Evolutionary conservation across 92 coral and sea anemone genomes (phyloP).

Genomic region (Blastomussa wellsi): DNA sequence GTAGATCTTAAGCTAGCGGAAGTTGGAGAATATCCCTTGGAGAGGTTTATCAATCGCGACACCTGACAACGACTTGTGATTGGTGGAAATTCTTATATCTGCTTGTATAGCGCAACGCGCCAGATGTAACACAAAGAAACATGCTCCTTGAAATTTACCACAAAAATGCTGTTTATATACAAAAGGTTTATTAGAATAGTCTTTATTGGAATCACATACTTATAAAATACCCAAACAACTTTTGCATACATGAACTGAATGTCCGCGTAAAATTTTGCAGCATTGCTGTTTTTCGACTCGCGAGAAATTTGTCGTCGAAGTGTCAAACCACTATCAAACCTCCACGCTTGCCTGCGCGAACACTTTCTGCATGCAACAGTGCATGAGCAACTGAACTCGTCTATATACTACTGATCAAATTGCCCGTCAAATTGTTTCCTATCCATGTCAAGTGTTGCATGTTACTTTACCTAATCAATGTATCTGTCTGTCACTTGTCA

Average conservation of each 20-base stretch:
- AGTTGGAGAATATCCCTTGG: conserved; percentile 11
- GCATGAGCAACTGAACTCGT: not conserved
- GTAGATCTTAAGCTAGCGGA: conserved; percentile 19
- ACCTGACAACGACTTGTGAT: not conserved
- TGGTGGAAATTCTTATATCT: conserved; percentile 1
- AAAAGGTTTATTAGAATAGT: not conserved
- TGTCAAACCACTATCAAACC: not conserved
- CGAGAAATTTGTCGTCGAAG: not conserved
- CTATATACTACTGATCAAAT: no score
- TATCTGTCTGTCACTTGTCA: conserved; percentile 8
- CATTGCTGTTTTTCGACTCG: not conserved
- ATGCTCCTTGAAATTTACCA: not conserved
- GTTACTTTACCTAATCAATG: not conserved
- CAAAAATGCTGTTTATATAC: not conserved
- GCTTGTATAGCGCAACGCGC: not conserved
- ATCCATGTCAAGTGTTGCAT: not conserved
- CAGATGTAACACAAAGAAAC: not conserved
- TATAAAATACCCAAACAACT: not conserved
- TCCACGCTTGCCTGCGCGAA: not conserved
- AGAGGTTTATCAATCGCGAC: conserved; percentile 5
- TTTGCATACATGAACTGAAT: not conserved
- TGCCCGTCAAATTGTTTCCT: not conserved
- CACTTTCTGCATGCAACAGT: conserved; percentile 3
- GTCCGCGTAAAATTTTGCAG: no score
- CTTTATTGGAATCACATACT: not conserved